These are phyloP conservation scores for Drosophila sordidula DNA, from an alignment of 2,888 invertebrate genomes.

Conservation along the genomic window DNA sequence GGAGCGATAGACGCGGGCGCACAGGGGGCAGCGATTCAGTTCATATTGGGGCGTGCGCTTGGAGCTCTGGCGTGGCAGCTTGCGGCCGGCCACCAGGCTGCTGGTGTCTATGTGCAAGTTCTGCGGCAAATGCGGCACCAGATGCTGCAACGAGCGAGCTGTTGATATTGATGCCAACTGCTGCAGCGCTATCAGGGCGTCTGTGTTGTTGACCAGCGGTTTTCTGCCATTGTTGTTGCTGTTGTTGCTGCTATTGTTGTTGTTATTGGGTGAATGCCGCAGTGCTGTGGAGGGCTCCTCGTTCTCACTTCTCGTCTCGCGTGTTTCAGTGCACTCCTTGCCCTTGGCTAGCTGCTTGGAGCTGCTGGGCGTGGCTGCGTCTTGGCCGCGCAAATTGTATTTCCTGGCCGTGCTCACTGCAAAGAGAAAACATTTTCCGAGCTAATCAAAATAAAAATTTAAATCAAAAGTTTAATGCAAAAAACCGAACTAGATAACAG, in stretches of 20 bases:
- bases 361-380: constrained; percentile 34
- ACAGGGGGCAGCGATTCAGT: constrained; percentile 84
- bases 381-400: constrained; percentile 60
- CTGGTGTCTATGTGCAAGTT: constrained; percentile 73
- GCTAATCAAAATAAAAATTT: constrained; percentile 67
- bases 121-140: constrained; percentile 77
- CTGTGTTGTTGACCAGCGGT: constrained; percentile 56
- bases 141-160: constrained; percentile 73
- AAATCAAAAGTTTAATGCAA: constrained; percentile 41
- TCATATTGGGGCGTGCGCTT: constrained; percentile 78
- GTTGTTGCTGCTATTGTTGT: constrained; percentile 1
- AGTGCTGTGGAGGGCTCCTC: constrained; percentile 50
- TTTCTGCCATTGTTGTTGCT: constrained; percentile 38
- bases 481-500: constrained; percentile 13
- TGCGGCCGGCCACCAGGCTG: constrained; percentile 65
- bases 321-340: constrained; percentile 15
- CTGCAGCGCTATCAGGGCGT: constrained; percentile 82
- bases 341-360: constrained; percentile 37
- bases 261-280: constrained; percentile 19
- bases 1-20: constrained; percentile 84
- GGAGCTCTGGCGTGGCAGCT: constrained; percentile 73
- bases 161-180: constrained; percentile 84
- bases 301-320: constrained; percentile 50
- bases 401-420: constrained; percentile 49
- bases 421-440: constrained; percentile 50